phyloP scores from a whole-genome alignment of 2,113 vertebrate genomes.

The Baryphthengus martii region DNA sequence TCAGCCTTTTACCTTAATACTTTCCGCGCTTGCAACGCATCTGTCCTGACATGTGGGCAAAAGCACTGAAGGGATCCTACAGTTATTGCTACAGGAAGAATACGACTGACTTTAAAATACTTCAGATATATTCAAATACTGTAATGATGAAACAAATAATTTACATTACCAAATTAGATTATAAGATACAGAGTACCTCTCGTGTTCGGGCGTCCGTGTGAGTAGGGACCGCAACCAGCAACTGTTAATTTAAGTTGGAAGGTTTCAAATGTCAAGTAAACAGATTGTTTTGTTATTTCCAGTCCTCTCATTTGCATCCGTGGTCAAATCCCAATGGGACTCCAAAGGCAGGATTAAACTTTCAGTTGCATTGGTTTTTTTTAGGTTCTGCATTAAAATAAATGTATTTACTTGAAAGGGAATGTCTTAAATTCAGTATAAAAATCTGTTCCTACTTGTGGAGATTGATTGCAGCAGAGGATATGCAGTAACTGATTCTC shows the following conservation, averaged over 20 bases:
- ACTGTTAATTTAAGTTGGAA: neutral
- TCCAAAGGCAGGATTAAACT: neutral
- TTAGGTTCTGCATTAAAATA: neutral
- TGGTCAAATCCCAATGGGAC: neutral
- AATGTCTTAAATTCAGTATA: neutral
- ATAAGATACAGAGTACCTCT: neutral
- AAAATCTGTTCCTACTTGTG: neutral
- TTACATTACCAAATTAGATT: neutral
- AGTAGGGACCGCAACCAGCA: neutral
- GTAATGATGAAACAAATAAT: neutral
- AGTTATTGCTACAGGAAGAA: neutral
- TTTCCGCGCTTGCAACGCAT: neutral
- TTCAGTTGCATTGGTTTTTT: neutral
- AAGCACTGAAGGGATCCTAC: neutral
- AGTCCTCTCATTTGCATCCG: neutral
- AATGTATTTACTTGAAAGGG: neutral
- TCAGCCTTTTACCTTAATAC: neutral
- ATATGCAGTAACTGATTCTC: neutral
- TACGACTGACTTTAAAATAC: neutral
- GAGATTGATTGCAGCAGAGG: neutral
- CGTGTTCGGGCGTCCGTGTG: fast-evolving
- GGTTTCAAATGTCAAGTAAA: slow-evolving; percentile 7
- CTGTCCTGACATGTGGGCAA: neutral
- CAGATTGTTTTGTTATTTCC: neutral
- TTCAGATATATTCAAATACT: neutral